These are phyloP conservation scores for Paratrypauchen microcephalus DNA, from an alignment of 2,797 vertebrate species.

Conservation along the genomic window DNA sequence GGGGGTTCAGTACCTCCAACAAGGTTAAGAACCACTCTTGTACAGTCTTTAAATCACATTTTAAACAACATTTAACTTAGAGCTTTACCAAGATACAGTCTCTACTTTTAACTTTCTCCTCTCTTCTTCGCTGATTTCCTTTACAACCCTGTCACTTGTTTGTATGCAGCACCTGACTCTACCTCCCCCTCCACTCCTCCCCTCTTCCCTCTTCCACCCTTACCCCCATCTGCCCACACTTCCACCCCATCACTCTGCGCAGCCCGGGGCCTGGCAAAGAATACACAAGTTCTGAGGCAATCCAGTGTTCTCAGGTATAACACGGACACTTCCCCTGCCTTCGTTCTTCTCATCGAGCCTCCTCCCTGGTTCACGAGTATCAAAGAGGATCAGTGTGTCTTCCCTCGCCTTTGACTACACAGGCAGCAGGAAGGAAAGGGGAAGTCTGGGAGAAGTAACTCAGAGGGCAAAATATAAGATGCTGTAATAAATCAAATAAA, in stretches of 20 bases:
- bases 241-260: conserved; percentile 22
- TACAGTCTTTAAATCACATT: not conserved
- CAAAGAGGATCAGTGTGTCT: conserved; percentile 69
- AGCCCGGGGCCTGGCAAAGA: conserved; percentile 52
- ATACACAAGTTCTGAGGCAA: conserved; percentile 60
- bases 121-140: conserved; percentile 21
- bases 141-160: conserved; percentile 19
- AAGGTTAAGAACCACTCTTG: no score
- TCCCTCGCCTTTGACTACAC: conserved; percentile 62
- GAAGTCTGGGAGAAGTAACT: conserved; percentile 54
- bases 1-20: no score
- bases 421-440: conserved; percentile 27
- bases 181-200: not conserved
- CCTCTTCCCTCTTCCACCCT: not conserved
- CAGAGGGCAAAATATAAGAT: conserved; percentile 48
- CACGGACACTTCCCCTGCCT: conserved; percentile 21
- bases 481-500: conserved; percentile 28
- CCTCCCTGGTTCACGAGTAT: conserved; percentile 58
- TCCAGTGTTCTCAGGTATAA: conserved; percentile 47
- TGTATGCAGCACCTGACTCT: conserved; percentile 43
- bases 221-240: not conserved
- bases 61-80: not conserved
- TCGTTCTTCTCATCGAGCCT: conserved; percentile 32
- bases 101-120: conserved; percentile 18
- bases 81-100: not conserved